Base-by-base conservation (phyloP, 2,797 vertebrate genomes). In the Gallinago nigripennis region DNA sequence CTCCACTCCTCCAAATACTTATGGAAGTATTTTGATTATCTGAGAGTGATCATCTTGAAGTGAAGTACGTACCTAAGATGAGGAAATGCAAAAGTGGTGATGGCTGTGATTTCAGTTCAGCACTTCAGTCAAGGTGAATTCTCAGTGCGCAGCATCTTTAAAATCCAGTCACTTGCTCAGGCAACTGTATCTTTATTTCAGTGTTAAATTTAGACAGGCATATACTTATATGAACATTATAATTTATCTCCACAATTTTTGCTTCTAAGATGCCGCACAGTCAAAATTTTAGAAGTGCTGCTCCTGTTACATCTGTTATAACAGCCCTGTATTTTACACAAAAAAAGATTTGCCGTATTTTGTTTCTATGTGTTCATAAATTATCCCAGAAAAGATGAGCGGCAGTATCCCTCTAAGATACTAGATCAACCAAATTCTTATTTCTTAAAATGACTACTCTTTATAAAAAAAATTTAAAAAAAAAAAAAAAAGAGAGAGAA, bases 81-180 rank as follows among this genome's bases (percentile, higher is more conserved):
- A 87, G 41, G 80, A 91, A 94, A 88, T 48, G 79, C 69, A 88
- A 17, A 81, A 90, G 82, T 68, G 72, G 65, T 23, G 30, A 57
- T 73, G 82, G 45, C 77, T 93, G 46, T 79, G 68, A 81, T 86
- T 96, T 92, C 35, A 46, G 76, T 37, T 82, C 86, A 93, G 83
- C 69, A 88, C 77, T 93, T 87, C 81, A 95, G 81, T 61, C 86
- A 95, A 93, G 70, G 86, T 76, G 85, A 94, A 79, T 78, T 83
- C 51, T 88, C 30, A 83, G 61, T 31, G 57, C 7, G 18, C 58
- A 69, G 39, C 72, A 56, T 83, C 56, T 78, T 95, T 72, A 86
- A 92, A 94, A 92, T 75, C 64, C 61, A 86, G 80, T 86, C 92
- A 87, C 87, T 84, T 85, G 50, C 25, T 61, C 64, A 51, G 45